phyloP scores from a whole-genome alignment of 2,797 vertebrate genomes.

The Margarornis squamiger region DNA sequence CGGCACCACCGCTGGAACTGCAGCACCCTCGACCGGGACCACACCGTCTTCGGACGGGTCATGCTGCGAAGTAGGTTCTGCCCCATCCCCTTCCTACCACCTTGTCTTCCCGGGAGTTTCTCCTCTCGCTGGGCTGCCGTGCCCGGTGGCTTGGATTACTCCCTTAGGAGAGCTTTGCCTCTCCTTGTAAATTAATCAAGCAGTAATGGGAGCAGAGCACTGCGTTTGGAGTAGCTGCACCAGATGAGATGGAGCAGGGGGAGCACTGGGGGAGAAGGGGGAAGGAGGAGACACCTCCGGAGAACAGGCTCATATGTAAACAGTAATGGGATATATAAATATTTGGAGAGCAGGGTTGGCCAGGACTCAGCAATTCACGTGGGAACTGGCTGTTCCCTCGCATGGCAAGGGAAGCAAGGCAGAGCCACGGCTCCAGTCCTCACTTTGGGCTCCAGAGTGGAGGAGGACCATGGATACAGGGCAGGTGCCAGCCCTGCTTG shows the following conservation, averaged over 20 bases:
- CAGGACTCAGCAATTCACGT: constrained; percentile 78
- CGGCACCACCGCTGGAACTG: constrained; percentile 98
- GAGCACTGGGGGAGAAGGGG: constrained; percentile 77
- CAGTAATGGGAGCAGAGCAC: constrained; percentile 35
- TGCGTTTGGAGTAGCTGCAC: constrained; percentile 6
- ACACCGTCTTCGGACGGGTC: constrained; percentile 96
- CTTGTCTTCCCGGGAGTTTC: neutral
- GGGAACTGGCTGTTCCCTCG: constrained; percentile 52
- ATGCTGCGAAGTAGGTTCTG: constrained; percentile 92
- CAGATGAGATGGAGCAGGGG: constrained; percentile 53
- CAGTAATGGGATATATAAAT: constrained; percentile 98
- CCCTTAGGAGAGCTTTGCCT: constrained; percentile 20
- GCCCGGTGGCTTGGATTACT: constrained; percentile 6
- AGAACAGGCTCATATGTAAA: constrained; percentile 80
- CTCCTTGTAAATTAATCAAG: constrained; percentile 57
- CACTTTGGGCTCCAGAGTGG: neutral
- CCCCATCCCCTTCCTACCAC: neutral
- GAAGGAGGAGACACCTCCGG: constrained; percentile 81
- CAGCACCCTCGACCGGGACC: constrained; percentile 95
- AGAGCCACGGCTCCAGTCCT: neutral
- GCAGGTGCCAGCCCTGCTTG: neutral
- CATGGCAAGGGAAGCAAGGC: constrained; percentile 37
- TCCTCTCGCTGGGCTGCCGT: neutral
- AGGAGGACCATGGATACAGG: neutral
- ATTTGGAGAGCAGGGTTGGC: constrained; percentile 91